phyloP scores from a whole-genome alignment of 2,888 invertebrate genomes.

The Xestia xanthographa region DNA sequence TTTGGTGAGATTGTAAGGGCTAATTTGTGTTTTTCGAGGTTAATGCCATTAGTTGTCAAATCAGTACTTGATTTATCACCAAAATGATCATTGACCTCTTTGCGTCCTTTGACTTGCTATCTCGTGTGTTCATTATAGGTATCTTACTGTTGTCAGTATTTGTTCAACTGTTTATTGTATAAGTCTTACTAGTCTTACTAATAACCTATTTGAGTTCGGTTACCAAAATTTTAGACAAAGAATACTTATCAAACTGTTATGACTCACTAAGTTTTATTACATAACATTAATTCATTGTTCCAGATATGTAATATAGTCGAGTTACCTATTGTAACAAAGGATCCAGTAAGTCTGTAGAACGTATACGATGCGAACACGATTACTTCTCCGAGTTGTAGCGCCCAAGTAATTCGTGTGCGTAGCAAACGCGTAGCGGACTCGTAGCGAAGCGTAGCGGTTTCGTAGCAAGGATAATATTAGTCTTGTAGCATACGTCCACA shows the following conservation, averaged over 20 bases:
- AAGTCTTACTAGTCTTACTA: neutral
- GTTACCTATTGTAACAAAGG: conserved; percentile 21
- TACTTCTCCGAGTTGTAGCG: conserved; percentile 24
- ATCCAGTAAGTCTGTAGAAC: conserved; percentile 35
- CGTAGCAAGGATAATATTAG: neutral
- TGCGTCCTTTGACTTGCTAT: neutral
- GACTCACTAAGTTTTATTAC: neutral
- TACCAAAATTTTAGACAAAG: neutral
- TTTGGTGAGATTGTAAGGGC: conserved; percentile 23
- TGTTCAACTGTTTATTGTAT: neutral
- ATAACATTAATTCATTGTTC: neutral
- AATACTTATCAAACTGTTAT: neutral
- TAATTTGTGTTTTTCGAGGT: conserved; percentile 32
- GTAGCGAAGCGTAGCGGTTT: conserved; percentile 21
- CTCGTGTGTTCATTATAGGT: neutral
- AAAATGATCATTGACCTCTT: neutral
- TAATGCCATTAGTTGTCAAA: neutral
- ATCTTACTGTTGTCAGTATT: neutral
- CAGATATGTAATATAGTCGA: conserved; percentile 35
- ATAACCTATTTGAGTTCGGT: neutral
- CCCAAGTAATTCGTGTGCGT: conserved; percentile 19
- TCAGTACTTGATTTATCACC: neutral
- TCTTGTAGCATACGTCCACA: neutral
- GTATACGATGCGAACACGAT: conserved; percentile 32
- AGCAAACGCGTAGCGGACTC: conserved; percentile 26